Evolutionary conservation across 2,113 vertebrate species (phyloP).

Genomic region (Rutilus rutilus): DNA sequence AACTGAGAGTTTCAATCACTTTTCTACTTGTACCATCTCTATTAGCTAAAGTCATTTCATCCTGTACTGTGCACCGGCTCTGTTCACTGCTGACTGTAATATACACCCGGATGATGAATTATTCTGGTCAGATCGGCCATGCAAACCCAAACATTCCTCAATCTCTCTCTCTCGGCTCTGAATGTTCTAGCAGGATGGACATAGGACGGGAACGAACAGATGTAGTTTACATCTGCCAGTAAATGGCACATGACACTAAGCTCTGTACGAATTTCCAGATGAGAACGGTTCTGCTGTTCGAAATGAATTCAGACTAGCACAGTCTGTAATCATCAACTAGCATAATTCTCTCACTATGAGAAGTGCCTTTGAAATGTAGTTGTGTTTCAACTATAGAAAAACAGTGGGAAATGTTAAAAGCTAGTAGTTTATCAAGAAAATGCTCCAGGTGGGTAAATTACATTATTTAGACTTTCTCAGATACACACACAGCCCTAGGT

Average conservation of each 20-base stretch:
- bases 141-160: slow-evolving; percentile 16
- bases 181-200: slow-evolving; percentile 67
- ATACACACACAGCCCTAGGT: slow-evolving; percentile 15
- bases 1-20: neutral
- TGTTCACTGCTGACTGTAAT: slow-evolving; percentile 7
- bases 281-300: neutral
- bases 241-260: slow-evolving; percentile 46
- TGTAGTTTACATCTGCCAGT: slow-evolving; percentile 63
- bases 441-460: slow-evolving; percentile 8
- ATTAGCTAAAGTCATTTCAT: neutral
- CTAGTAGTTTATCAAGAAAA: slow-evolving; percentile 3
- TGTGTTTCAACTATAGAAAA: neutral
- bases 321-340: slow-evolving; percentile 30
- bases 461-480: neutral
- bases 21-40: neutral
- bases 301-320: neutral
- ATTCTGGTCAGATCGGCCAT: slow-evolving; percentile 4
- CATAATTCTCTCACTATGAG: neutral
- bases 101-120: slow-evolving; percentile 34
- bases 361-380: neutral
- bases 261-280: slow-evolving; percentile 33
- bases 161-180: slow-evolving; percentile 29
- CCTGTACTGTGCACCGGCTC: neutral
- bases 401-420: neutral
- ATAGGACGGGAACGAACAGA: slow-evolving; percentile 69